Conservation (phyloP, 2,113 vertebrate genomes). For the Pterocles orientalis region DNA sequence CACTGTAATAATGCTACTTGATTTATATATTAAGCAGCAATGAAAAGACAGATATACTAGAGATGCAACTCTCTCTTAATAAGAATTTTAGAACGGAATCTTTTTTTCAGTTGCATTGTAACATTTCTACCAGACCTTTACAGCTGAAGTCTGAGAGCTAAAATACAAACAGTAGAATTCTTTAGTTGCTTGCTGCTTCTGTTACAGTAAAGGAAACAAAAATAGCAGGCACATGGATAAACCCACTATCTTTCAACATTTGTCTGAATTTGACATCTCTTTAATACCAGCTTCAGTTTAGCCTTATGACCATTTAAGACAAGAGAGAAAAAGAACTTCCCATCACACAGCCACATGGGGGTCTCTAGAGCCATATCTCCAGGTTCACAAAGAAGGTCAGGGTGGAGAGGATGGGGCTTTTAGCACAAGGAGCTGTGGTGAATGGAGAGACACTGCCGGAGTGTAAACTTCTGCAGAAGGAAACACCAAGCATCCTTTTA, state of each 20-base stretch:
- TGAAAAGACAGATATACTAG: not conserved
- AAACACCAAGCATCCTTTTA: not conserved
- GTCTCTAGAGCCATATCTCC: not conserved
- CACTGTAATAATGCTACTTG: not conserved
- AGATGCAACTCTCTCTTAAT: not conserved
- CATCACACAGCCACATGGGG: accelerated
- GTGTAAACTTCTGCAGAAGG: not conserved
- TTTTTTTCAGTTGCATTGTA: not conserved
- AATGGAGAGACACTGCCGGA: not conserved
- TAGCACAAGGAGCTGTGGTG: not conserved
- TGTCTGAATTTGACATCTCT: not conserved
- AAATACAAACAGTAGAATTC: not conserved
- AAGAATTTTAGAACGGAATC: not conserved
- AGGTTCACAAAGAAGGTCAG: not conserved
- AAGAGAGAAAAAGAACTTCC: not conserved
- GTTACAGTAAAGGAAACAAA: not conserved
- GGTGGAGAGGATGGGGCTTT: not conserved
- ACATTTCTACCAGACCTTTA: not conserved
- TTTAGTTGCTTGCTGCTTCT: not conserved
- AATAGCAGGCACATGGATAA: not conserved
- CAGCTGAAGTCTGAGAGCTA: not conserved
- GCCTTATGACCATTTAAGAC: not conserved
- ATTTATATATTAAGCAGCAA: not conserved
- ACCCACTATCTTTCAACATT: not conserved
- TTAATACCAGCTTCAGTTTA: not conserved